Evolutionary conservation across 1,140 invertebrate species (phyloP).

Genomic region (Triops longicaudatus): DNA sequence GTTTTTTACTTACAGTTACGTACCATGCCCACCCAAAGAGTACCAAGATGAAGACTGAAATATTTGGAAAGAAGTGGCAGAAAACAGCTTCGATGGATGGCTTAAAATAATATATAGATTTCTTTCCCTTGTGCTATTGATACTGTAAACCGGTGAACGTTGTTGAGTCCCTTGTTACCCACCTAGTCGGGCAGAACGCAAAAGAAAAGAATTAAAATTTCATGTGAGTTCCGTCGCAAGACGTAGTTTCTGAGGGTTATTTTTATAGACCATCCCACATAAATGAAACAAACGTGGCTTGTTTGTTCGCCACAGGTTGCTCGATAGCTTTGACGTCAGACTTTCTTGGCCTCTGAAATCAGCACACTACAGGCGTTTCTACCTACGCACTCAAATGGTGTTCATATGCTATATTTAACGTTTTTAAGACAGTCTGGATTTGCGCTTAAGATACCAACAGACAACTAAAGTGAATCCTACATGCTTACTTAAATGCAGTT

Average conservation of each 20-base stretch:
- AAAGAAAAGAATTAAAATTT: background rate
- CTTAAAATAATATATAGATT: background rate
- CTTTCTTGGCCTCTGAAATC: background rate
- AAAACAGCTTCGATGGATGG: background rate
- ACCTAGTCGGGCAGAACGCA: background rate
- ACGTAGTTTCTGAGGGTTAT: background rate
- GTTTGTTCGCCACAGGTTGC: background rate
- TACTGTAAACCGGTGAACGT: background rate
- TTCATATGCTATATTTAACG: background rate
- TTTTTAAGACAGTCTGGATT: slow-evolving; percentile 6
- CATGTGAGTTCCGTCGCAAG: background rate
- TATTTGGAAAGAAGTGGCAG: background rate
- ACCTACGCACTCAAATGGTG: background rate
- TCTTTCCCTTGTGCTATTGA: background rate
- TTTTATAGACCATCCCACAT: background rate
- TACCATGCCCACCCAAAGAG: slow-evolving; percentile 27
- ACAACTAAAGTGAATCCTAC: background rate
- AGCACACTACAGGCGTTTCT: background rate
- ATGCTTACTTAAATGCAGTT: background rate
- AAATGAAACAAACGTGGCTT: background rate
- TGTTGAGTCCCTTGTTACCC: background rate
- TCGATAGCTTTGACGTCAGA: background rate
- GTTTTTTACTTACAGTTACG: slow-evolving; percentile 20
- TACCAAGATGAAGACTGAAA: slow-evolving; percentile 24
- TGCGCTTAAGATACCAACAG: background rate